These are phyloP conservation scores for Stylophora pistillata DNA, from an alignment of 64 coral and sea anemone genomes.

Conservation along the genomic window DNA sequence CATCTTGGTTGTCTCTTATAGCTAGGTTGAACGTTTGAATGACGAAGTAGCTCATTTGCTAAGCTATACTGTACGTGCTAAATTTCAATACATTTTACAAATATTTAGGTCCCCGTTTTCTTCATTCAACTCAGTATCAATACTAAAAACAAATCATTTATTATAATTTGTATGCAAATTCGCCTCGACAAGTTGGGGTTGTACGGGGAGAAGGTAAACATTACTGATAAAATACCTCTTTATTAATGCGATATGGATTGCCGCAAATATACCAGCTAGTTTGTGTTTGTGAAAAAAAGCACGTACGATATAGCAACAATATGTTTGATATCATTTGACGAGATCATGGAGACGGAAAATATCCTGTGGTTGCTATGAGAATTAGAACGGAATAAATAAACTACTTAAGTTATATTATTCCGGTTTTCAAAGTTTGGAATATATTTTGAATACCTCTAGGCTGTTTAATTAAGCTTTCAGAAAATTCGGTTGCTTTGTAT, in stretches of 20 bases:
- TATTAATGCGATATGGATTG: not conserved
- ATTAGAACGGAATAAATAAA: no score
- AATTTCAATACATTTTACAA: not conserved
- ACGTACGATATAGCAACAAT: not conserved
- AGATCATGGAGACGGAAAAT: no score
- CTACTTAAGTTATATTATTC: no score
- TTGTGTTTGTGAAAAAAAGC: not conserved
- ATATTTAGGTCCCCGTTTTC: not conserved
- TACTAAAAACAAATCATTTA: not conserved
- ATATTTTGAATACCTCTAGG: no score
- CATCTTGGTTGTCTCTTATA: no score
- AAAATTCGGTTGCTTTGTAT: no score
- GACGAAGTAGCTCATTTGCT: not conserved
- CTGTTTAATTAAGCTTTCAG: no score
- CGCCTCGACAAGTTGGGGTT: not conserved
- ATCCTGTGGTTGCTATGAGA: no score
- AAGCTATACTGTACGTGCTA: not conserved
- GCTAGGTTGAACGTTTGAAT: not conserved
- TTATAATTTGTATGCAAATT: slow-evolving; percentile 36
- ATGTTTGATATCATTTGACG: no score
- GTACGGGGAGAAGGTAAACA: slow-evolving; percentile 6
- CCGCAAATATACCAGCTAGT: not conserved
- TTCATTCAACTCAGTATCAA: not conserved
- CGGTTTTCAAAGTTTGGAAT: no score
- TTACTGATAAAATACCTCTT: not conserved